Conservation (phyloP, 1,140 invertebrate species). For the Lerema accius region DNA sequence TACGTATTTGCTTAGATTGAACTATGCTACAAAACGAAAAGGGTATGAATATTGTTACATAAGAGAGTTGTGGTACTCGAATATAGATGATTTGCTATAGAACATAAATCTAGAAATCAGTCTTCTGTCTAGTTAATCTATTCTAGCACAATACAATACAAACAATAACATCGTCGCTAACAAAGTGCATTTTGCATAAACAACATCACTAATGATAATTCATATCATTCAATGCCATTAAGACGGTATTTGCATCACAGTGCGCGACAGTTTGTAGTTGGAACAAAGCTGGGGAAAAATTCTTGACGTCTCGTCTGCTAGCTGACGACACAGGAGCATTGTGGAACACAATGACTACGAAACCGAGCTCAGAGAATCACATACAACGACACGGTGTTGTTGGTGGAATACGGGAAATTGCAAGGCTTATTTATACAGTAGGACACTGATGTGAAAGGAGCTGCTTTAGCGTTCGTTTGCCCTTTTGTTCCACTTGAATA, state of each 20-base stretch:
- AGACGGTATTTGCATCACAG: constrained; percentile 42
- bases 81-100: neutral
- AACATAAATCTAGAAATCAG: neutral
- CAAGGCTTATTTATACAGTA: constrained; percentile 35
- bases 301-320: constrained; percentile 37
- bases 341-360: constrained; percentile 34
- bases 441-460: constrained; percentile 31
- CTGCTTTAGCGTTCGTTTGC: constrained; percentile 33
- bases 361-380: constrained; percentile 34
- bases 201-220: constrained; percentile 24
- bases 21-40: too few relatives aligned
- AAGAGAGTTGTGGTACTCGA: too few relatives aligned
- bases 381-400: constrained; percentile 29
- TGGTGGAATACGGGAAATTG: constrained; percentile 41
- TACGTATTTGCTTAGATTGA: too few relatives aligned
- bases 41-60: too few relatives aligned
- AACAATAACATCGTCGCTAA: neutral
- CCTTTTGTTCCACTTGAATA: constrained; percentile 28
- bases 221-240: constrained; percentile 39
- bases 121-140: neutral
- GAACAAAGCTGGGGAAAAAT: constrained; percentile 46
- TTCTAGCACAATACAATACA: constrained; percentile 1
- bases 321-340: constrained; percentile 35
- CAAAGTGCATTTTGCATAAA: constrained; percentile 4
- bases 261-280: constrained; percentile 32